Conservation (phyloP, 1,140 invertebrate genomes). For the Drosophila guanche region DNA sequence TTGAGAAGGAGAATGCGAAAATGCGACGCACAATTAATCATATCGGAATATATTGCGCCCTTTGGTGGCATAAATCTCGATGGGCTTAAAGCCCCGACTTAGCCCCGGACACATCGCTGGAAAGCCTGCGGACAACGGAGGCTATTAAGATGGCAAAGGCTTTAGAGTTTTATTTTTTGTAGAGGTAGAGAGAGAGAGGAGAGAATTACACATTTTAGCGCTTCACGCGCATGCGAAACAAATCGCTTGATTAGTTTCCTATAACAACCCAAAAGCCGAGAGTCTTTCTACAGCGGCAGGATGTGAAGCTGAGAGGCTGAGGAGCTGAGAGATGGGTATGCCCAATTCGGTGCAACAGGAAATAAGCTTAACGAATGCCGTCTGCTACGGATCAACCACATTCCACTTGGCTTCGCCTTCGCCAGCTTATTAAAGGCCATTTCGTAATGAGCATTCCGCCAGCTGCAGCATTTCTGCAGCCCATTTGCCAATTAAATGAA, state of each 20-base stretch:
- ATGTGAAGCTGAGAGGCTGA: too few species aligned
- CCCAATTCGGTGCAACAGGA: slow-evolving; percentile 44
- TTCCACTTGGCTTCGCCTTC: slow-evolving; percentile 8
- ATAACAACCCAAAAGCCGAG: slow-evolving; percentile 1
- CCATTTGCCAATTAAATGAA: slow-evolving; percentile 59
- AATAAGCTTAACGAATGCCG: slow-evolving; percentile 56
- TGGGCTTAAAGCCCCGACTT: slow-evolving; percentile 47
- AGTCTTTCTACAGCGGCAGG: not conserved
- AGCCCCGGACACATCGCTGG: slow-evolving; percentile 1
- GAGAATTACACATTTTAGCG: slow-evolving; percentile 35
- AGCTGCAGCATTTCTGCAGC: slow-evolving; percentile 37
- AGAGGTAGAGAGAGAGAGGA: not conserved
- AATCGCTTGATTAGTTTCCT: slow-evolving; percentile 81
- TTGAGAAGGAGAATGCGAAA: slow-evolving; percentile 7
- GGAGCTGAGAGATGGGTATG: slow-evolving; percentile 3
- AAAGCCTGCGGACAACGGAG: not conserved
- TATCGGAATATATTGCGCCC: slow-evolving; percentile 72
- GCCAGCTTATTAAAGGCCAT: slow-evolving; percentile 31
- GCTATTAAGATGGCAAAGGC: too few species aligned
- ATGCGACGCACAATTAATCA: slow-evolving; percentile 70
- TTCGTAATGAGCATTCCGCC: slow-evolving; percentile 30
- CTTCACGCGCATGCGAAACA: slow-evolving; percentile 79
- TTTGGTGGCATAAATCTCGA: slow-evolving; percentile 72
- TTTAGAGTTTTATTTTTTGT: too few species aligned
- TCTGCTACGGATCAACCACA: slow-evolving; percentile 27